Base-by-base conservation (phyloP, 2,888 invertebrate genomes). In the Fragum sueziense region DNA sequence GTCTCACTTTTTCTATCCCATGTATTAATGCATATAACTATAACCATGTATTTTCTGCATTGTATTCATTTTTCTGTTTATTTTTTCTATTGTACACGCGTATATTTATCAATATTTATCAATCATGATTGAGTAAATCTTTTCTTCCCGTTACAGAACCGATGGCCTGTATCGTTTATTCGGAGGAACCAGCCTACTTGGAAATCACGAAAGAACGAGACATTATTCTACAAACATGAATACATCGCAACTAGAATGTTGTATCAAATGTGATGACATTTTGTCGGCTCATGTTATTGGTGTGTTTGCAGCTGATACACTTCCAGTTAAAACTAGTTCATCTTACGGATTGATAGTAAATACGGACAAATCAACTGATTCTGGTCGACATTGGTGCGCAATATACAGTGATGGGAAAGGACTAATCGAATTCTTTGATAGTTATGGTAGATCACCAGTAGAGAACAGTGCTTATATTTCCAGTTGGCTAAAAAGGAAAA, bases 91-190 rank as follows among this genome's bases (percentile, higher is more conserved):
- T n/a, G n/a, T n/a, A n/a, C n/a, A n/a, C 47, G 47, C n/a, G 3
- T 47, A 20, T 57, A 22, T 17, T 25, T 7, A 29, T 20, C 17
- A n/a, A 17, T 29, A 22, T 57, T 22, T 57, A 54, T n/a, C 20
- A 47, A 47, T 17, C 47, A 11, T 20, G 20, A n/a, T 11, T 11
- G 20, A 54, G 25, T 54, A 54, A n/a, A n/a, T 37, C 31, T 65
- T n/a, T 47, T 47, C n/a, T 25, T 41, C 34, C 17, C n/a, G 25
- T 79, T 79, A 41, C 75, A 79, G 75, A 75, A 52, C 75, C 79
- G 1, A 69, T 75, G 59, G 72, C 68, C 33, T 79, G 75, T 33
- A 75, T 75, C 25, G 71, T 62, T 17, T 61, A 61, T 51, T 70
- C 70, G 31, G 34, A 69, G 47, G 59, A 54, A 1, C 70, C 70